Evolutionary conservation across 2,797 vertebrate genomes (phyloP).

Genomic region (Melanogrammus aeglefinus): DNA sequence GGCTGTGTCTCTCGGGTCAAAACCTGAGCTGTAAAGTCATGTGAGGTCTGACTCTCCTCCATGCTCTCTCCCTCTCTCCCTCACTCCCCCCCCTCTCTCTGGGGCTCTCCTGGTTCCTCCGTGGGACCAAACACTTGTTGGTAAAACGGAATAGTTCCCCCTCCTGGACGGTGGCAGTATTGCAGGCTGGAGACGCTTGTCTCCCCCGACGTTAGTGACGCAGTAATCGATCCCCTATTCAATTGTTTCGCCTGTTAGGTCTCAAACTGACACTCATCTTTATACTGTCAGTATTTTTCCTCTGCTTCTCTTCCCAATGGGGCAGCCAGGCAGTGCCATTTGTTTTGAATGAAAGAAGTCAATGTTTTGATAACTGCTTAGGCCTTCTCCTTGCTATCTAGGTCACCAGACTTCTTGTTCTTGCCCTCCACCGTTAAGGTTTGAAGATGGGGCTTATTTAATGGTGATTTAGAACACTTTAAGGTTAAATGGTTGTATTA

Average conservation of each 20-base stretch:
- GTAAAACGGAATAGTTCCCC: not conserved
- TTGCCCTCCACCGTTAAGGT: not conserved
- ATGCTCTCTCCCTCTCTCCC: constrained; percentile 1
- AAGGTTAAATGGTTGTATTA: no score
- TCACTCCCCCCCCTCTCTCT: constrained; percentile 39
- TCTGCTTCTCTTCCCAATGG: no score
- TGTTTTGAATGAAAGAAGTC: no score
- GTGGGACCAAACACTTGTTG: constrained; percentile 9
- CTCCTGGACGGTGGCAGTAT: not conserved
- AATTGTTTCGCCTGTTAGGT: no score
- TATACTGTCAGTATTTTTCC: no score
- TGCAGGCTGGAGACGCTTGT: not conserved
- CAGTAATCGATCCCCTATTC: not conserved
- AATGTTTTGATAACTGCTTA: not conserved
- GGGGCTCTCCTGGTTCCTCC: constrained; percentile 34
- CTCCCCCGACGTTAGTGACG: not conserved
- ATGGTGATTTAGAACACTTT: no score
- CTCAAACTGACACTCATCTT: no score
- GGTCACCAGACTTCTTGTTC: not conserved
- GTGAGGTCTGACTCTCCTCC: constrained; percentile 66
- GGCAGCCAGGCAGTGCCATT: no score
- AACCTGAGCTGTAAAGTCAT: constrained; percentile 54
- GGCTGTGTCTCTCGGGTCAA: not conserved
- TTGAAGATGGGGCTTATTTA: constrained; percentile 6
- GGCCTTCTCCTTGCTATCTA: not conserved